Evolutionary conservation across 2,113 vertebrate species (phyloP).

Genomic region (Microtus richardsoni): DNA sequence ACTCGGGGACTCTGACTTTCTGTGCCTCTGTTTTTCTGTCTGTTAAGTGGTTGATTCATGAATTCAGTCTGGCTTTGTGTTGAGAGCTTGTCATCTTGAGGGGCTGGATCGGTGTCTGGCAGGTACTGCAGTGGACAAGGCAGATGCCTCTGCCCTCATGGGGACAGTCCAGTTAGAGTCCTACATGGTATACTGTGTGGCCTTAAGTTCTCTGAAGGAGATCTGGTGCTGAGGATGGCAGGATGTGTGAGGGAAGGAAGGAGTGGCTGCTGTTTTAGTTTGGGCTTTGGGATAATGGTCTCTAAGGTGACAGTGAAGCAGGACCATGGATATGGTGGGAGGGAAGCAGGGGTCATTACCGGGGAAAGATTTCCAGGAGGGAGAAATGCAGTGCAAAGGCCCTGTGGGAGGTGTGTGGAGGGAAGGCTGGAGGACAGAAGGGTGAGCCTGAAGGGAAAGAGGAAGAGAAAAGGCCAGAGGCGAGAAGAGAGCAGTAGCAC

Average conservation of each 20-base stretch:
- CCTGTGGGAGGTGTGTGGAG: background rate
- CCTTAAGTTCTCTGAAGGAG: background rate
- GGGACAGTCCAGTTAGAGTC: background rate
- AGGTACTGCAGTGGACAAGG: background rate
- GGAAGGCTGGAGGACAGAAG: background rate
- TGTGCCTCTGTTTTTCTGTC: constrained; percentile 6
- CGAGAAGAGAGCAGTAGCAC: background rate
- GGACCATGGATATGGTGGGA: background rate
- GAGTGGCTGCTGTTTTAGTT: background rate
- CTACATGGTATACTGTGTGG: fast-evolving
- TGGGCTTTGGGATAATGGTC: background rate
- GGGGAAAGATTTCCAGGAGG: background rate
- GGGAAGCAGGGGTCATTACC: background rate
- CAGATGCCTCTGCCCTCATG: background rate
- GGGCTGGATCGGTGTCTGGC: background rate
- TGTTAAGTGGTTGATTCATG: background rate
- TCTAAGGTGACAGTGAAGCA: background rate
- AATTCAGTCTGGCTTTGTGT: background rate
- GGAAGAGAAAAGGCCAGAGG: background rate
- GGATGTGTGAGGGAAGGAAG: background rate
- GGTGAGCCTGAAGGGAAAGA: background rate
- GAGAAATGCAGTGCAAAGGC: background rate
- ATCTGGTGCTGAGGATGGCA: background rate
- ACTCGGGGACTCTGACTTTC: background rate
- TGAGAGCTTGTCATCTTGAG: too few relatives aligned